Evolutionary conservation across 1,140 invertebrate species (phyloP).

Genomic region (Papilio xuthus): DNA sequence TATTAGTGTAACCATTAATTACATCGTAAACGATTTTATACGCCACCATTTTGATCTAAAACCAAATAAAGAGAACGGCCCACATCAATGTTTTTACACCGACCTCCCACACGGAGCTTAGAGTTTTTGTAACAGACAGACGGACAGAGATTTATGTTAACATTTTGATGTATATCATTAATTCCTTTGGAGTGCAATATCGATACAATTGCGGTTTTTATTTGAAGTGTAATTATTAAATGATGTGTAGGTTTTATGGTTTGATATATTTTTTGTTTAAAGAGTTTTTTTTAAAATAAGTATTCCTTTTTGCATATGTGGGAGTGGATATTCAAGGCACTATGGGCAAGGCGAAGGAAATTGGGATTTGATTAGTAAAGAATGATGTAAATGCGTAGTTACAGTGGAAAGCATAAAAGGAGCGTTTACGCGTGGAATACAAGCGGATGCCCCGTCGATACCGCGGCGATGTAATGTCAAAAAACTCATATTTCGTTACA

Average conservation of each 20-base stretch:
- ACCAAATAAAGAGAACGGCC: slow-evolving; percentile 10
- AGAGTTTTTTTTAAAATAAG: neutral
- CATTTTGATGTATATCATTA: slow-evolving; percentile 22
- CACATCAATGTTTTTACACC: slow-evolving; percentile 3
- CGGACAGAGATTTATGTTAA: slow-evolving; percentile 5
- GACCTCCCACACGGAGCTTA: slow-evolving; percentile 24
- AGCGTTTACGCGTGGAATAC: too few relatives aligned
- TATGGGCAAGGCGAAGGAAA: neutral
- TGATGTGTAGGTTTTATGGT: slow-evolving; percentile 9
- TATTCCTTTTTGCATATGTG: neutral
- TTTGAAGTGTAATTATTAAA: neutral
- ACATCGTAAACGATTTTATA: slow-evolving; percentile 30
- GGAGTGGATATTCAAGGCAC: neutral
- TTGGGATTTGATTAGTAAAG: neutral
- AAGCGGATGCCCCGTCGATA: too few relatives aligned
- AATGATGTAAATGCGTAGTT: neutral
- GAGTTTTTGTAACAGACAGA: slow-evolving; percentile 15
- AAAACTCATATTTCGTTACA: too few relatives aligned
- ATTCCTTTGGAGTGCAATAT: slow-evolving; percentile 11
- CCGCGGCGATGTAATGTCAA: too few relatives aligned
- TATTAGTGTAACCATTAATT: slow-evolving; percentile 6
- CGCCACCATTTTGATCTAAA: slow-evolving; percentile 19
- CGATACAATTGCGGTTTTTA: slow-evolving; percentile 12
- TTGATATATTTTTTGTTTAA: neutral
- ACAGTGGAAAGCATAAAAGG: too few relatives aligned